Evolutionary conservation across 2,888 invertebrate genomes (phyloP), one percentile per base, ranked within the genome.

Genomic region (Tryphoninae sp.): DNA sequence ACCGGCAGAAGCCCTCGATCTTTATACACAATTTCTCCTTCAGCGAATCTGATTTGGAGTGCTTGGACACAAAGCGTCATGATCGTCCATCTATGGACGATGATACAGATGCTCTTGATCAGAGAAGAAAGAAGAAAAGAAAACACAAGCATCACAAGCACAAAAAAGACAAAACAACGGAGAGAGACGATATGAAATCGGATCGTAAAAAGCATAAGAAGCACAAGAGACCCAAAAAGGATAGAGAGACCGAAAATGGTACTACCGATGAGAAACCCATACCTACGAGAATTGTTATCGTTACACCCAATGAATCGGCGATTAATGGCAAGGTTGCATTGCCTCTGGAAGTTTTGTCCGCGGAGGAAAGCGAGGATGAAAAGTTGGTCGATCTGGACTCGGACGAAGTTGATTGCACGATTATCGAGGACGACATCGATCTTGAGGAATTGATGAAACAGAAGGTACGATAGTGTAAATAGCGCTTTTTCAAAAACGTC

Each of bases 361-460:
- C 91, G 0, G 92, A 91, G 64, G 91, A 92, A 71, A 92, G 91
- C 49, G 92, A 92, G 45, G 91, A 90, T 72, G 91, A 91, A 78
- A 91, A 91, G 78, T 84, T 92, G 55, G 89, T 92, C n/a, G 92
- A 92, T 82, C 87, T 92, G 61, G 92, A 92, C 86, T 92, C 92
- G 0, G 92, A 92, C 42, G 96, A 96, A 85, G 93, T 94, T 42
- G 93, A 94, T 84, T 94, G 96, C 78, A 94, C 94, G 8, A 94
- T 96, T 78, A 95, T 96, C 78, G 97, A 97, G 90, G 97, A 97
- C 84, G 97, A 97, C 87, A 95, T 97, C 86, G 97, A 97, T 90
- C 92, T 97, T 40, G 97, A 97, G 89, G 97, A 97, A 85, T 92
- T 97, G 78, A 97, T 97, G 97, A 95, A 95, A 88, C 97, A 97